Evolutionary conservation across 2,113 vertebrate genomes (phyloP).

Genomic region (Protobothrops flavoviridis): DNA sequence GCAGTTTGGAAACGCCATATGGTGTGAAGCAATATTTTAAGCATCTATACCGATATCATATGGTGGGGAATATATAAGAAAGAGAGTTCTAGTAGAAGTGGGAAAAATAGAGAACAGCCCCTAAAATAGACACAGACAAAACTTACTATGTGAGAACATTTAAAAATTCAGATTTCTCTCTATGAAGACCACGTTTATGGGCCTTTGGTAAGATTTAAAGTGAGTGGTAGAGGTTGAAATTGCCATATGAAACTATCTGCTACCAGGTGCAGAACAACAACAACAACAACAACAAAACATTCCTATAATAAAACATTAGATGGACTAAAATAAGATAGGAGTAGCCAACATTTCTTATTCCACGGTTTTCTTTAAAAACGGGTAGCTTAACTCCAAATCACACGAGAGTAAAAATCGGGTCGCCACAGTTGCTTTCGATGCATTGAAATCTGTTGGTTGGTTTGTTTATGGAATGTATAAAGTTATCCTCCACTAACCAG

Average conservation of each 20-base stretch:
- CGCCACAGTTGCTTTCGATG: background rate
- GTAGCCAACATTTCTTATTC: background rate
- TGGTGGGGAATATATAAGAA: background rate
- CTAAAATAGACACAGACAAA: background rate
- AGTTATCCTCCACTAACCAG: background rate
- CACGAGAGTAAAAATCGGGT: background rate
- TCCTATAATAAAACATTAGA: background rate
- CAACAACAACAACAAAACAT: background rate
- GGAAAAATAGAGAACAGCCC: background rate
- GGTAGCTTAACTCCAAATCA: background rate
- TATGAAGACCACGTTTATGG: background rate
- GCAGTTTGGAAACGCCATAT: constrained; percentile 5
- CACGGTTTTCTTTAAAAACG: background rate
- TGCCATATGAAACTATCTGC: background rate
- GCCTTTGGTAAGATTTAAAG: background rate
- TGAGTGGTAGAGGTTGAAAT: background rate
- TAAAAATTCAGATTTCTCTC: background rate
- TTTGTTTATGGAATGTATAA: background rate
- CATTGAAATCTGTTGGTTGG: background rate
- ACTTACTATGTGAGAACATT: background rate
- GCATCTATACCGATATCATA: background rate
- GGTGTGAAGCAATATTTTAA: background rate
- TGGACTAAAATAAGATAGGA: background rate
- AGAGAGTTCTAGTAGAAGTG: background rate
- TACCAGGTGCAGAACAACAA: background rate